These are phyloP conservation scores for Caenorhabditis virilis DNA, from an alignment of 2,888 invertebrate species.

Conservation along the genomic window DNA sequence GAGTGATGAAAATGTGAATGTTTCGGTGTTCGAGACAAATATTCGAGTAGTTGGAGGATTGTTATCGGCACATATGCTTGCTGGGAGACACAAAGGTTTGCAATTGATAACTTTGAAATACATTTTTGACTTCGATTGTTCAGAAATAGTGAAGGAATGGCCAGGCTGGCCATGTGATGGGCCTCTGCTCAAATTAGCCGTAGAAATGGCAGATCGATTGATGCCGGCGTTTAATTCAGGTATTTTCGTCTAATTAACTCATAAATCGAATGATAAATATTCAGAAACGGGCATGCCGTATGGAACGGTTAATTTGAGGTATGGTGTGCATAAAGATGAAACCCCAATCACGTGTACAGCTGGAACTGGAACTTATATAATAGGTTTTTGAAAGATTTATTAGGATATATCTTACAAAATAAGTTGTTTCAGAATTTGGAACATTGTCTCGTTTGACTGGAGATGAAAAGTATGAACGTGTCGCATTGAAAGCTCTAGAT, in stretches of 20 bases:
- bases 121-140: too few species aligned
- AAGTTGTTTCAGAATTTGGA: too few species aligned
- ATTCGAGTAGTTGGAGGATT: conserved; percentile 95
- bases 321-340: conserved; percentile 87
- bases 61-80: conserved; percentile 90
- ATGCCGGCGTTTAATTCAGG: conserved; percentile 75
- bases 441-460: conserved; percentile 72
- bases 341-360: conserved; percentile 97
- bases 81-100: conserved; percentile 55
- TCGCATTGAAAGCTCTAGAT: conserved; percentile 84
- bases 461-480: conserved; percentile 83
- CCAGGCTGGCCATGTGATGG: conserved; percentile 98
- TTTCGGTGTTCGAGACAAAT: conserved; percentile 99
- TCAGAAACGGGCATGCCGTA: conserved; percentile 64
- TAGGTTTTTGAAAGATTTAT: too few species aligned
- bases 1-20: conserved; percentile 90
- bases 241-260: too few species aligned
- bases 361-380: conserved; percentile 92
- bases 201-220: conserved; percentile 88
- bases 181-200: conserved; percentile 87
- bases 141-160: conserved; percentile 74
- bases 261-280: too few species aligned
- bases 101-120: too few species aligned
- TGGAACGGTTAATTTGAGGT: conserved; percentile 82
- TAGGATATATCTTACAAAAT: too few species aligned